Base-by-base conservation (phyloP, 2,113 vertebrate genomes). In the Bubo bubo region DNA sequence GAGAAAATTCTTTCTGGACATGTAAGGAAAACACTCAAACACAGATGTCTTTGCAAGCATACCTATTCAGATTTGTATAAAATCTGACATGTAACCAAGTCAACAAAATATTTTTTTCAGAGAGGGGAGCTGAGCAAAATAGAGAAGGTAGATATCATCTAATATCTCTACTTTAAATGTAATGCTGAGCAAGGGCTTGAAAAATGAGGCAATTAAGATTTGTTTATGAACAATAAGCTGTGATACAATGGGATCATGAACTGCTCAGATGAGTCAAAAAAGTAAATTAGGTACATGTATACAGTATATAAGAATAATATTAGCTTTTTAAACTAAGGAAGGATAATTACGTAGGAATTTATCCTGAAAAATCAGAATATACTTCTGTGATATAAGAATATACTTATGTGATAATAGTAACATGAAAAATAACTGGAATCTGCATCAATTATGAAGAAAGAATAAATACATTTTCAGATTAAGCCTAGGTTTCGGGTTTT, bases 121-220 rank as follows among this genome's bases (percentile, higher is more conserved):
- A 60, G 13, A 16, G 22, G 6, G 16, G 15, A 89, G 22, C 10
- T 60, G 52, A 77, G 55, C 4, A 49, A 60, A 84, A 62, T 34
- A 30, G 5, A 87, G 32, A 87, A 66, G 24, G 63, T 24, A 7
- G 26, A 19, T 74, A 67, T 75, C 23, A 73, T 15, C 17, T 60
- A 35, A 4, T 60, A 43, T 34, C 4, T 73, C 23, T 43, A 10
- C 10, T 79, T 79, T 34, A 84, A 89, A 80, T 56, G n/a, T 8
- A 66, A 12, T 77, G 18, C 11, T 71, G 34, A 73, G 19, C 34
- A 84, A 67, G 67, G 47, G 6, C 52, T 91, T 96, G 85, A 96
- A 96, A 96, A 94, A 94, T 79, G 13, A 94, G 41, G 47, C 37
- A 87, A 82, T 93, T 96, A 93, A 66, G 11, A 10, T 74, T 84